Conservation (phyloP, 2,113 vertebrate genomes). For the Ptilorrhoa leucosticta region DNA sequence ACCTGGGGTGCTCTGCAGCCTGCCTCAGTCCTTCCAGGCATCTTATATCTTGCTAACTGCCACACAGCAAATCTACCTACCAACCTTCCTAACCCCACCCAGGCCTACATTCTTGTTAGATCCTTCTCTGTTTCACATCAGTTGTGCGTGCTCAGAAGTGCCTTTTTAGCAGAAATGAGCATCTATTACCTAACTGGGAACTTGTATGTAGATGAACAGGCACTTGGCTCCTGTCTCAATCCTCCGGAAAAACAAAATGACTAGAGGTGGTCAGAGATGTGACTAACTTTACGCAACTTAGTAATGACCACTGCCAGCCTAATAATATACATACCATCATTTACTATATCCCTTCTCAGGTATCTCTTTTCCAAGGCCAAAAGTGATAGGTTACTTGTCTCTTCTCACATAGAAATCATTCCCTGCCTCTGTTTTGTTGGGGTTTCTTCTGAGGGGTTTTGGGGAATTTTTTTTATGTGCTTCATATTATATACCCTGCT, state of each 20-base stretch:
- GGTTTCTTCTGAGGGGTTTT: neutral
- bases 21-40: neutral
- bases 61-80: neutral
- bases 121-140: neutral
- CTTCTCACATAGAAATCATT: neutral
- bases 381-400: neutral
- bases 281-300: neutral
- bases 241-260: neutral
- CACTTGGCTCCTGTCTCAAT: neutral
- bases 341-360: neutral
- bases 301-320: neutral
- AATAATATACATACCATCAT: neutral
- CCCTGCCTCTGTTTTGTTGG: neutral
- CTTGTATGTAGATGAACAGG: neutral
- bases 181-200: neutral
- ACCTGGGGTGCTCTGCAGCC: neutral
- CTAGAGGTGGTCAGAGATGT: neutral
- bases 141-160: neutral
- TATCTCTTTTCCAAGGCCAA: neutral
- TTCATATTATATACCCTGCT: neutral
- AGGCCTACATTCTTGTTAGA: neutral
- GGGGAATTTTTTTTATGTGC: accelerated
- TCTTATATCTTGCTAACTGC: neutral
- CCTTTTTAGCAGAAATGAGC: neutral
- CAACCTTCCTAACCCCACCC: neutral